Base-by-base conservation (phyloP, 2,888 invertebrate genomes). In the Macroteleia sp. region DNA sequence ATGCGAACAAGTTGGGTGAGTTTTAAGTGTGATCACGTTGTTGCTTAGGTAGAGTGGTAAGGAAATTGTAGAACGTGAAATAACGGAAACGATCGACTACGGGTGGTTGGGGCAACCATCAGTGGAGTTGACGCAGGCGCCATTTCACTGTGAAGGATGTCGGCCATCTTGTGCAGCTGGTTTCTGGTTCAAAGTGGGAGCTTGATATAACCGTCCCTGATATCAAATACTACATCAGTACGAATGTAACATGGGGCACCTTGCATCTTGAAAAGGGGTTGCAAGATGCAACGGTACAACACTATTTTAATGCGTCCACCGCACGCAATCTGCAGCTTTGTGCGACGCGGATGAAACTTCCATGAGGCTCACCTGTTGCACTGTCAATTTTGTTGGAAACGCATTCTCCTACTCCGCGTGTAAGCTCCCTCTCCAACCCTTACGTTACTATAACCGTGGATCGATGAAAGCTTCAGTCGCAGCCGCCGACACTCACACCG, bases 221-320 rank as follows among this genome's bases (percentile, higher is more conserved):
- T 88, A 89, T 89, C 87, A 88, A 89, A 89, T 86, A 85, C 82
- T 74, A 86, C 85, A 87, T 87, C 89, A 89, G 89, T 89, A 83
- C 83, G 82, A 83, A 86, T 85, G 80, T 82, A 84, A 84, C 82
- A 85, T 83, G 80, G 82, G 82, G 79, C 80, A 81, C 78, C 80
- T 82, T 71, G 81, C 82, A 79, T 80, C 80, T 79, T 77, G 42
- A 42, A 66, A 56, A 44, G 46, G 67, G 71, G 56, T 25, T 14
- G 42, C 32, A 46, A 46, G 64, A 50, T 56, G 69, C 69, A 64
- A 16, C 41, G 30, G 20, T 22, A 19, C 22, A 16, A 36, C 12
- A 46, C 48, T 36, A 41, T 62, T 48, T 62, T 19, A 22, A 54
- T 52, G 41, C 42, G 19, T 28, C 10, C 4, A 32, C 48, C 48